Percentiles rank a stretch among this genome's conserved stretches.
Evolutionary conservation across 92 coral and sea anemone genomes (phyloP).

Genomic region (Epizoanthus fatuus): DNA sequence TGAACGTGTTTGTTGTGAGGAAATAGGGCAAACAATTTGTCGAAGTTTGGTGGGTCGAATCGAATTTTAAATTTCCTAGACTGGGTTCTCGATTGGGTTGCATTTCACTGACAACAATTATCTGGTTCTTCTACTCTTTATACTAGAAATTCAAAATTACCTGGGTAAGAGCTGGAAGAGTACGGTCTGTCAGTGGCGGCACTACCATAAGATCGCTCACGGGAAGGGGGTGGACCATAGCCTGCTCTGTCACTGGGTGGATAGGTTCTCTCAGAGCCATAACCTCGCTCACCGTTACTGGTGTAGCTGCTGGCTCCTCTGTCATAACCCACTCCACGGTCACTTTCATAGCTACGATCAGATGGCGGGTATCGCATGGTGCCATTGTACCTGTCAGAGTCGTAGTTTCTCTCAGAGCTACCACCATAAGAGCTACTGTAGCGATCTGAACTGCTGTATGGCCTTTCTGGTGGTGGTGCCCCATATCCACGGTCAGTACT

Average conservation of each 20-base stretch:
- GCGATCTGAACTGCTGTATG: slow-evolving; percentile 37
- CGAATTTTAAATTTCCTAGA: neutral
- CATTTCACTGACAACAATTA: neutral
- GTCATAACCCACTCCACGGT: slow-evolving; percentile 62
- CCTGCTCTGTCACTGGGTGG: slow-evolving; percentile 74
- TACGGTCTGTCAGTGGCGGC: slow-evolving; percentile 22
- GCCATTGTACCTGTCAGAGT: slow-evolving; percentile 42
- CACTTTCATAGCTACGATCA: slow-evolving; percentile 72
- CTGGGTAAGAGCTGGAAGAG: slow-evolving; percentile 26
- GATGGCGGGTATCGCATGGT: slow-evolving; percentile 69
- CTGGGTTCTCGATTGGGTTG: neutral
- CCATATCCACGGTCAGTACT: slow-evolving; percentile 86
- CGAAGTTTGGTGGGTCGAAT: neutral
- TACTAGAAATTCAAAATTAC: neutral
- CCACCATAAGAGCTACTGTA: slow-evolving; percentile 35
- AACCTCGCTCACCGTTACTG: slow-evolving; percentile 74
- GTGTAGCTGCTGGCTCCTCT: slow-evolving; percentile 75
- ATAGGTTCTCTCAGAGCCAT: slow-evolving; percentile 65
- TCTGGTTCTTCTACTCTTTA: neutral
- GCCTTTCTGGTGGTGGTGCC: slow-evolving; percentile 67
- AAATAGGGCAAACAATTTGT: neutral
- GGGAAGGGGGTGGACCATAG: slow-evolving; percentile 77
- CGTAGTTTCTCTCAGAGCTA: slow-evolving; percentile 26
- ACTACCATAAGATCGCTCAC: slow-evolving; percentile 54
- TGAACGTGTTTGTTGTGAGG: neutral